These are phyloP conservation scores for Habrosyne pyritoides DNA, from an alignment of 2,888 invertebrate genomes.

Conservation along the genomic window DNA sequence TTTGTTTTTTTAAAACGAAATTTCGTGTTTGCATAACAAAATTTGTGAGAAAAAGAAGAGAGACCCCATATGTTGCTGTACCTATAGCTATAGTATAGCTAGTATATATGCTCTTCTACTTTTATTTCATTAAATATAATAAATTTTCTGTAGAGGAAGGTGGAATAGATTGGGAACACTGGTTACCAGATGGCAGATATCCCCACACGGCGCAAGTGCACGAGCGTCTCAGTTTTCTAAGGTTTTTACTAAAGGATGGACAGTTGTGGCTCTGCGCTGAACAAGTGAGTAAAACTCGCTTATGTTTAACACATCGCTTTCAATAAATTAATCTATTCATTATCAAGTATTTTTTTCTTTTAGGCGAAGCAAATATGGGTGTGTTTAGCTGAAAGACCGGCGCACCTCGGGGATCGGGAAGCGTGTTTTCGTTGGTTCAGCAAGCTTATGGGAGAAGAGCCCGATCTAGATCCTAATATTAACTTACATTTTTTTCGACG, in stretches of 20 bases:
- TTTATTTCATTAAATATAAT: not conserved
- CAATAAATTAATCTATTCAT: slow-evolving; percentile 3
- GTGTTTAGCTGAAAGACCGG: slow-evolving; percentile 96
- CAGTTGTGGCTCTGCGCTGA: slow-evolving; percentile 98
- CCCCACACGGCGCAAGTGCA: slow-evolving; percentile 96
- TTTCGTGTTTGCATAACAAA: too few species aligned
- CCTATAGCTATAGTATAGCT: too few species aligned
- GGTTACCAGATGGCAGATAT: slow-evolving; percentile 94
- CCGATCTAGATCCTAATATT: slow-evolving; percentile 97
- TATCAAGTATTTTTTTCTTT: slow-evolving; percentile 21
- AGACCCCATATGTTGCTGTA: too few species aligned
- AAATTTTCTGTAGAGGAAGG: slow-evolving; percentile 84
- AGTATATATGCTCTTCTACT: too few species aligned
- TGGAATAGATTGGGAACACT: slow-evolving; percentile 90
- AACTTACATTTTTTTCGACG: slow-evolving; percentile 98
- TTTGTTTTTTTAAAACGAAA: too few species aligned
- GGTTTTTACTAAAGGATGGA: slow-evolving; percentile 96
- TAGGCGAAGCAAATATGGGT: slow-evolving; percentile 98
- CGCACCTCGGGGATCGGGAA: slow-evolving; percentile 95
- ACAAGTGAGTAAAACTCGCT: slow-evolving; percentile 81
- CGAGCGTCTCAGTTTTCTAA: slow-evolving; percentile 95
- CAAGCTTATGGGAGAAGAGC: slow-evolving; percentile 98
- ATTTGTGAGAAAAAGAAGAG: too few species aligned
- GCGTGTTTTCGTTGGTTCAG: slow-evolving; percentile 99
- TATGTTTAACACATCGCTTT: not conserved